Evolutionary conservation across 2,113 vertebrate species (phyloP).

Genomic region (Calyptomena viridis): DNA sequence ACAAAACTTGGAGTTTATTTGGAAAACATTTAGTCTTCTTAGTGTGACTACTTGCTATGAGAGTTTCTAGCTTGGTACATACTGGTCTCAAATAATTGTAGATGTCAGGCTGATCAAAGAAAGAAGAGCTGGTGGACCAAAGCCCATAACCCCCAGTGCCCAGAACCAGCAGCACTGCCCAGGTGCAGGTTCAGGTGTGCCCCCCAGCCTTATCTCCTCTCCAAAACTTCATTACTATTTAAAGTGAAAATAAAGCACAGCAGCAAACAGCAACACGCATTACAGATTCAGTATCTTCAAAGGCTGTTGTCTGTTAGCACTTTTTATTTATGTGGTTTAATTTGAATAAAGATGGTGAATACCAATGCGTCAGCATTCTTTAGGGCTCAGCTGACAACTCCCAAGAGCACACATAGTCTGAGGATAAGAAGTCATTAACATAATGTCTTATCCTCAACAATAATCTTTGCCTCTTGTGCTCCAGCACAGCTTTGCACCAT

Average conservation of each 20-base stretch:
- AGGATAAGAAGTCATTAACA: constrained; percentile 13
- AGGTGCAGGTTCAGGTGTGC: not conserved
- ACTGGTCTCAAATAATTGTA: not conserved
- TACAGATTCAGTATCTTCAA: constrained; percentile 40
- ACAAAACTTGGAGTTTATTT: not conserved
- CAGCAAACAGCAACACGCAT: not conserved
- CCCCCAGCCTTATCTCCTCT: not conserved
- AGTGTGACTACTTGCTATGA: not conserved
- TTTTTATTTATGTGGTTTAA: constrained; percentile 35
- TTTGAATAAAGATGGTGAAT: constrained; percentile 12
- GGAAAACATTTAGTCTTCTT: not conserved
- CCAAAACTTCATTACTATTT: not conserved
- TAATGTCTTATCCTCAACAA: not conserved
- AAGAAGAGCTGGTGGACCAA: not conserved
- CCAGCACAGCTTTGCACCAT: not conserved
- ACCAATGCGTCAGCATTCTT: constrained; percentile 1
- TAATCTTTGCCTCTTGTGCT: not conserved
- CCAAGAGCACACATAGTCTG: not conserved
- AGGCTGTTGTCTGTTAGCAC: not conserved
- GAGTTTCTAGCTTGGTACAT: not conserved
- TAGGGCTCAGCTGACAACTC: not conserved
- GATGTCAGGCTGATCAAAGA: not conserved
- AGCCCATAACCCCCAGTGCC: not conserved
- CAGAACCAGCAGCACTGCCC: not conserved
- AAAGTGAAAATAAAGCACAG: not conserved